These are phyloP conservation scores for Bombus vancouverensis DNA, from an alignment of 1,140 invertebrate genomes.

Conservation along the genomic window DNA sequence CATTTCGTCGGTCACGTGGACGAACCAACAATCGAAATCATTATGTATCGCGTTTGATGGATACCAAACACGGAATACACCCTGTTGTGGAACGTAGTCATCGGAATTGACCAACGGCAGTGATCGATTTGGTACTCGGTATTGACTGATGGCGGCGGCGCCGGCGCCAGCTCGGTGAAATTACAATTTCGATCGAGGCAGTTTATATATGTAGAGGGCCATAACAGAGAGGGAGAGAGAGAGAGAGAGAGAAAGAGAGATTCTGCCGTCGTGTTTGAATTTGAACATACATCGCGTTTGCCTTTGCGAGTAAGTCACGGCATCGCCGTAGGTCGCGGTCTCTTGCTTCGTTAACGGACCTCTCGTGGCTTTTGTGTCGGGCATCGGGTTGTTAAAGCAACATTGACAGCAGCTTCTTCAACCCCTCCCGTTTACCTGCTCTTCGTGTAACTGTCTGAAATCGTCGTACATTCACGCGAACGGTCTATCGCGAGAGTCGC, in stretches of 20 bases:
- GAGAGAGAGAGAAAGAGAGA: background rate
- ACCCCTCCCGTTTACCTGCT: background rate
- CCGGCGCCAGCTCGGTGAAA: background rate
- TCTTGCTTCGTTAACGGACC: conserved; percentile 31
- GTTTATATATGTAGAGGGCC: too few relatives aligned
- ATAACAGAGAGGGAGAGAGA: background rate
- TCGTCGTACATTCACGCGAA: background rate
- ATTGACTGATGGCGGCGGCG: background rate
- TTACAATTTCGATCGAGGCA: background rate
- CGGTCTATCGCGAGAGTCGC: background rate
- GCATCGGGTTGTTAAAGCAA: conserved; percentile 41
- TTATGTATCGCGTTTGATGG: background rate
- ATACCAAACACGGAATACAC: background rate
- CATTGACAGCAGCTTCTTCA: background rate
- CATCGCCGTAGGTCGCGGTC: conserved; percentile 8
- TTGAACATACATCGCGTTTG: background rate
- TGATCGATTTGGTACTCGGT: background rate
- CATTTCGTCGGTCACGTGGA: conserved; percentile 18
- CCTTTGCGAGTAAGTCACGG: background rate
- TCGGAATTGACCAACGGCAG: background rate
- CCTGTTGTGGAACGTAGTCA: background rate
- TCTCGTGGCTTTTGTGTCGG: conserved; percentile 19
- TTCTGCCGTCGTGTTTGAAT: background rate
- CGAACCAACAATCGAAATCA: background rate
- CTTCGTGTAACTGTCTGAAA: background rate